These are phyloP conservation scores for Porphyrio hochstetteri DNA, from an alignment of 2,113 vertebrate species.

Conservation along the genomic window DNA sequence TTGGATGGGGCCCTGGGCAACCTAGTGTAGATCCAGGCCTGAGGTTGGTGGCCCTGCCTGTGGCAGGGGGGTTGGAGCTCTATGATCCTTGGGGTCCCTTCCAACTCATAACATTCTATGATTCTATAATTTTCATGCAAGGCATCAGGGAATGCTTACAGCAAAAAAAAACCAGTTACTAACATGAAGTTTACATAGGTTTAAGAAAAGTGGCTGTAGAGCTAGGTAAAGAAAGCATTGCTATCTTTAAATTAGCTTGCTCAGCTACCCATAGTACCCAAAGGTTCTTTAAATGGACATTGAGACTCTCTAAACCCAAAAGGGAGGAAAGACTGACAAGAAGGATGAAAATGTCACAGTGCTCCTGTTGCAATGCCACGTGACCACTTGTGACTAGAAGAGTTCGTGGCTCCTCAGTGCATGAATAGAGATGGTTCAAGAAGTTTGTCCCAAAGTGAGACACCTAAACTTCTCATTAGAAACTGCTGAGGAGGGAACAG, in stretches of 20 bases:
- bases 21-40: no score
- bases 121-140: no score
- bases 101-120: no score
- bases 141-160: not conserved
- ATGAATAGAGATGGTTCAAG: not conserved
- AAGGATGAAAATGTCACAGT: not conserved
- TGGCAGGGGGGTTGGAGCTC: no score
- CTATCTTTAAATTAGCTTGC: not conserved
- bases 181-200: not conserved
- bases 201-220: not conserved
- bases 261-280: not conserved
- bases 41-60: no score
- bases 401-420: not conserved
- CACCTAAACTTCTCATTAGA: not conserved
- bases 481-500: not conserved
- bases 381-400: not conserved
- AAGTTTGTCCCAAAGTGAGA: not conserved
- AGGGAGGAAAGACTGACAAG: not conserved
- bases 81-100: no score
- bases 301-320: not conserved
- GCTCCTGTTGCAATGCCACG: not conserved
- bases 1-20: no score
- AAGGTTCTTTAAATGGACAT: not conserved
- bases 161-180: not conserved
- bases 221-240: not conserved